Evolutionary conservation across 2,797 vertebrate species (phyloP).

Genomic region (Notamacropus eugenii): DNA sequence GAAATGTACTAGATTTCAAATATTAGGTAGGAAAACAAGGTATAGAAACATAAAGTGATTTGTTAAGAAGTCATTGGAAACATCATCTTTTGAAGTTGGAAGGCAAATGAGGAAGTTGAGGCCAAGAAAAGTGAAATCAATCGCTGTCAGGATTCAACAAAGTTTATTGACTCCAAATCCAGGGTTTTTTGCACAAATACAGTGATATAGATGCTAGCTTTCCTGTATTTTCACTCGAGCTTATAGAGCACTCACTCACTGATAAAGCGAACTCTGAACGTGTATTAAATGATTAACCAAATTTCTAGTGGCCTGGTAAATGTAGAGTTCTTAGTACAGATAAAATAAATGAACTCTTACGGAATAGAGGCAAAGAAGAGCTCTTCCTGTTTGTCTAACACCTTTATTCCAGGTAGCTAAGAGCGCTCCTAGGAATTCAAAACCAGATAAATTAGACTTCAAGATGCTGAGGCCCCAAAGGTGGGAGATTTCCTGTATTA

Average conservation of each 20-base stretch:
- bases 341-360: background rate
- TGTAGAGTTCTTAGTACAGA: background rate
- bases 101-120: background rate
- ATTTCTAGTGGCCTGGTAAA: constrained; percentile 8
- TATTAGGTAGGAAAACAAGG: background rate
- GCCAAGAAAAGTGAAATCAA: background rate
- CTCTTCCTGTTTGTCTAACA: background rate
- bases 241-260: background rate
- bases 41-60: background rate
- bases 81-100: background rate
- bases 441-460: constrained; percentile 47
- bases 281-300: background rate
- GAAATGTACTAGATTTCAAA: background rate
- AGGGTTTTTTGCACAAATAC: background rate
- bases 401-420: constrained; percentile 17
- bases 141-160: background rate
- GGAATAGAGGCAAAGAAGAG: background rate
- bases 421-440: background rate
- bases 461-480: constrained; percentile 29
- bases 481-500: constrained; percentile 39
- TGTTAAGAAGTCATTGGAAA: background rate
- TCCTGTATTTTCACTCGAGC: background rate
- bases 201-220: background rate
- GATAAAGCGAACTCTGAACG: background rate
- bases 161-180: background rate